Conservation (phyloP, 2,888 invertebrate species). For the Drosophila cracens region DNA sequence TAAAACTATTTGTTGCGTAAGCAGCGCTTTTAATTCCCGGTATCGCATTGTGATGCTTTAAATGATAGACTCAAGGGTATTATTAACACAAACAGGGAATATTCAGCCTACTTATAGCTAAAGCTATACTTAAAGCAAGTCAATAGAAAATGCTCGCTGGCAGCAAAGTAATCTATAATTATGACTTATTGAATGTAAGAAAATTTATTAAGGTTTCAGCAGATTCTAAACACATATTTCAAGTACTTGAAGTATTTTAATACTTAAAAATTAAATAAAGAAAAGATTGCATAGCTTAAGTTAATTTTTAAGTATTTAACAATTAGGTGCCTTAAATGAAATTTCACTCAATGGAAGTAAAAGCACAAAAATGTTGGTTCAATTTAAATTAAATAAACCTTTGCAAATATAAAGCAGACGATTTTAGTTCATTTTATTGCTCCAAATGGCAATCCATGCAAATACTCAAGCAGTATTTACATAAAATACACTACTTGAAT, state of each 20-base stretch:
- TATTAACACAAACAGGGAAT: not conserved
- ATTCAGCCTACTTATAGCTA: not conserved
- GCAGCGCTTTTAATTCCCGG: not conserved
- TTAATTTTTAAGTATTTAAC: not conserved
- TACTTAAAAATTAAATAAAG: not conserved
- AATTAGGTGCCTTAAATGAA: not conserved
- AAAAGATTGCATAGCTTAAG: not conserved
- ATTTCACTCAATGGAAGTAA: not conserved
- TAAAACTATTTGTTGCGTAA: not conserved
- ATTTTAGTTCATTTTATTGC: not conserved
- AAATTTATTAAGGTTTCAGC: not conserved
- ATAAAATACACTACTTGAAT: conserved; percentile 24
- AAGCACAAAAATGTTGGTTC: not conserved
- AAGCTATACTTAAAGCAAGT: not conserved
- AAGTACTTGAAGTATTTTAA: no score
- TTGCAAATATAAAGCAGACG: not conserved
- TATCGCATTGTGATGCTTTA: not conserved
- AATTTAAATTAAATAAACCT: not conserved
- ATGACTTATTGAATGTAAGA: not conserved
- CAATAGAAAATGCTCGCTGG: not conserved
- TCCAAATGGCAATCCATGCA: conserved; percentile 6
- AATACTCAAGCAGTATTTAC: conserved; percentile 13
- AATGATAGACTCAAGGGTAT: not conserved
- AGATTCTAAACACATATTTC: not conserved
- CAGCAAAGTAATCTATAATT: not conserved